A percentile compares a stretch with the other conserved stretches of the same genome.
phyloP scores from a whole-genome alignment of 2,797 vertebrate genomes.

The Lithobates pipiens region DNA sequence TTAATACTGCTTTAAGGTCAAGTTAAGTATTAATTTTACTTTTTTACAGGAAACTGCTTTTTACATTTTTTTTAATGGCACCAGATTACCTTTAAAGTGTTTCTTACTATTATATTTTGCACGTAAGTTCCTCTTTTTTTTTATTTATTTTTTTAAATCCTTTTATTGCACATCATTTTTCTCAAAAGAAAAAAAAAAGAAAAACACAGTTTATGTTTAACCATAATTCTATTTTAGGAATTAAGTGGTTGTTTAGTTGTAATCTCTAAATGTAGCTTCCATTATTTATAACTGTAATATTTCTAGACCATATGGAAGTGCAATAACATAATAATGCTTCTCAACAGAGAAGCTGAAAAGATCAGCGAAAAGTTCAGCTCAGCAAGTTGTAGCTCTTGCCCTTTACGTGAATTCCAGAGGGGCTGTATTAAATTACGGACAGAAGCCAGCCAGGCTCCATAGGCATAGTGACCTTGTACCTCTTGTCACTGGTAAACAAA shows the following conservation, averaged over 20 bases:
- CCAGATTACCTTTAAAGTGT: no score
- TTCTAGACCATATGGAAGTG: background rate
- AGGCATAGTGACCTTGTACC: conserved; percentile 41
- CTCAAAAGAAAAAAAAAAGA: background rate
- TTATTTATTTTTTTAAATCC: no score
- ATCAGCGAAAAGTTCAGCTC: conserved; percentile 49
- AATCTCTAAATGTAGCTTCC: conserved; percentile 28
- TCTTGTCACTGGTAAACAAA: conserved; percentile 46
- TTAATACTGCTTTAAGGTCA: no score
- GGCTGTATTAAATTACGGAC: conserved; percentile 48
- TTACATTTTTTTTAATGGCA: no score
- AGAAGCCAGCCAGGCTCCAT: conserved; percentile 38
- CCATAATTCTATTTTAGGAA: conserved; percentile 14
- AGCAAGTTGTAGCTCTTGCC: conserved; percentile 36
- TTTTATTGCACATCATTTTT: background rate
- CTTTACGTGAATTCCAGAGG: conserved; percentile 45
- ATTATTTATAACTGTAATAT: conserved; percentile 43
- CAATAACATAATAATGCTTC: conserved; percentile 45
- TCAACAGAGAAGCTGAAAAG: conserved; percentile 33
- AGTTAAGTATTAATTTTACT: no score
- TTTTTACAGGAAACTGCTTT: no score
- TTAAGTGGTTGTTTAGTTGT: background rate
- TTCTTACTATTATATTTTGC: no score
- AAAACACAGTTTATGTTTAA: background rate
- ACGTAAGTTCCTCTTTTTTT: no score